Conservation (phyloP, 2,888 invertebrate genomes). For the Euplagia quadripunctaria region DNA sequence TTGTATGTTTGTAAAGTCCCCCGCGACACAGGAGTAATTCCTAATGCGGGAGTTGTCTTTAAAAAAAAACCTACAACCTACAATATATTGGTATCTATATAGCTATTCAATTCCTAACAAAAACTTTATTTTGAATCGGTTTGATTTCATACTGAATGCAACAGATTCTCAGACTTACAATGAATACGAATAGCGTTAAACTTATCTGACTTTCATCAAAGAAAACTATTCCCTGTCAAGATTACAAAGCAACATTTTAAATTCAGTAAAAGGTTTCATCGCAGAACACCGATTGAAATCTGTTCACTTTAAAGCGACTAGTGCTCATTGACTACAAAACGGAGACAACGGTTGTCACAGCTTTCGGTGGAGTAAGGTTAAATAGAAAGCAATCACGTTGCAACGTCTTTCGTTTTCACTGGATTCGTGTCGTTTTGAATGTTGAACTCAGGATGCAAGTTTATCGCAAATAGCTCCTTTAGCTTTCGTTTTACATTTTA, state of each 20-base stretch:
- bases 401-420: slow-evolving; percentile 8
- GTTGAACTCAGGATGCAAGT: neutral
- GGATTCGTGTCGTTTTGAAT: slow-evolving; percentile 3
- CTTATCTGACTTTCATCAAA: neutral
- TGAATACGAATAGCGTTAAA: neutral
- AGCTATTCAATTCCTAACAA: neutral
- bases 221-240: slow-evolving; percentile 11
- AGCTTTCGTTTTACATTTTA: neutral
- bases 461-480: neutral
- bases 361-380: slow-evolving; percentile 5
- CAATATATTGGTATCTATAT: neutral
- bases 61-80: no score
- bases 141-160: neutral
- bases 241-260: slow-evolving; percentile 15
- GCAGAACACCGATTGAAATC: slow-evolving; percentile 15
- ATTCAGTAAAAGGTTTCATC: slow-evolving; percentile 16
- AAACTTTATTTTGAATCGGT: neutral
- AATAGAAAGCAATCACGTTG: slow-evolving; percentile 14
- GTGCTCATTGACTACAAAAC: slow-evolving; percentile 18
- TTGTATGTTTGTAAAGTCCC: no score
- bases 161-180: neutral
- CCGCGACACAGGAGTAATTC: no score
- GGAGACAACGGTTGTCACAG: slow-evolving; percentile 11
- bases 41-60: no score
- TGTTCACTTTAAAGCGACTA: slow-evolving; percentile 17